These are phyloP conservation scores for Acridotheres tristis DNA, from an alignment of 2,797 vertebrate species.

Conservation along the genomic window DNA sequence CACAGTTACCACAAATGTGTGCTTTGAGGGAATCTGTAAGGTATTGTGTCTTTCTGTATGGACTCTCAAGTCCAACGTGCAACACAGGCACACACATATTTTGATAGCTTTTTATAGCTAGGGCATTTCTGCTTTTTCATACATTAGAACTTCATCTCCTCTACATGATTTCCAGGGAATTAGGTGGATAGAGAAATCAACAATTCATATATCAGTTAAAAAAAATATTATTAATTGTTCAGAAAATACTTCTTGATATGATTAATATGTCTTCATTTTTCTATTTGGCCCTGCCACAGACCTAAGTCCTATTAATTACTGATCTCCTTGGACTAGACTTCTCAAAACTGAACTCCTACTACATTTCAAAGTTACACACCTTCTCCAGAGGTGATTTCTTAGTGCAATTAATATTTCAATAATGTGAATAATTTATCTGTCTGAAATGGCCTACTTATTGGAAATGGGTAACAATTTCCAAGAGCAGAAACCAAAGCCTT, in stretches of 20 bases:
- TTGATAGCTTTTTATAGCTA: neutral
- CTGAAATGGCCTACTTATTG: neutral
- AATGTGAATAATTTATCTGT: constrained; percentile 4
- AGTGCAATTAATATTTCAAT: constrained; percentile 3
- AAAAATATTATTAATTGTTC: neutral
- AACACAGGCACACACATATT: neutral
- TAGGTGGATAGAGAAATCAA: neutral
- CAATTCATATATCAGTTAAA: neutral
- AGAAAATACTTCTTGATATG: neutral
- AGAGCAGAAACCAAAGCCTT: neutral
- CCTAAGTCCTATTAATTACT: neutral
- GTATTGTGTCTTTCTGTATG: neutral
- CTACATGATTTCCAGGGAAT: neutral
- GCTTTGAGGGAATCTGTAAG: neutral
- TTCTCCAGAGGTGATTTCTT: neutral
- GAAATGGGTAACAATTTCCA: neutral
- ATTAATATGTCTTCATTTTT: neutral
- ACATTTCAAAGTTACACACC: neutral
- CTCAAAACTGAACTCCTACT: constrained; percentile 36
- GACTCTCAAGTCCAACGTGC: neutral
- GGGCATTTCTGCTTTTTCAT: neutral
- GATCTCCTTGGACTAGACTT: constrained; percentile 3
- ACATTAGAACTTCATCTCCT: neutral
- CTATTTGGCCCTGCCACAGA: neutral
- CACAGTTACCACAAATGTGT: neutral